These are phyloP conservation scores for Drosophila prostipennis DNA, from an alignment of 2,888 invertebrate species.

Conservation along the genomic window DNA sequence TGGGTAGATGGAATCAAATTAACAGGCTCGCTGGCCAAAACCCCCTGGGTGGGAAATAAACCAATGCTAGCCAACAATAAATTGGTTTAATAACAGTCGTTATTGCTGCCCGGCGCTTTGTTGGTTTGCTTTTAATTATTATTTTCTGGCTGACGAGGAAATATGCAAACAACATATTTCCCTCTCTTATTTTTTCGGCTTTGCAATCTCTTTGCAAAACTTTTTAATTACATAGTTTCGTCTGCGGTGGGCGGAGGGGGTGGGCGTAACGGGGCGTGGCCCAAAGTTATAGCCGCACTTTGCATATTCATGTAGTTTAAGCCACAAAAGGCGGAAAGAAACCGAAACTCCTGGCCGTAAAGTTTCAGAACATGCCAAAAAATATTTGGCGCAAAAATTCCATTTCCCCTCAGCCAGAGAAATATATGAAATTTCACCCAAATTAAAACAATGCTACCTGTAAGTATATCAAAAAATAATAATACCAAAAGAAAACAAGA, in stretches of 20 bases:
- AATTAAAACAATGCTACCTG: conserved; percentile 23
- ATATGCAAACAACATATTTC: conserved; percentile 38
- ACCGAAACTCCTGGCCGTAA: conserved; percentile 2
- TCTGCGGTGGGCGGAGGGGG: conserved; percentile 5
- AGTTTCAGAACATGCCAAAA: conserved; percentile 7
- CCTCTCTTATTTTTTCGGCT: conserved; percentile 16
- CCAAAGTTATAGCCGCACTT: conserved; percentile 13
- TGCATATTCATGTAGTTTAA: conserved; percentile 13
- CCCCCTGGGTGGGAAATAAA: conserved; percentile 1
- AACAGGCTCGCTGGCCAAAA: conserved; percentile 17
- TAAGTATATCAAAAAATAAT: conserved; percentile 23
- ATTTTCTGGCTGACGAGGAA: conserved; percentile 40
- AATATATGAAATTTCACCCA: conserved; percentile 4
- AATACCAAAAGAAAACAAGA: conserved; percentile 25
- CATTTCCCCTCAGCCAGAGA: background rate
- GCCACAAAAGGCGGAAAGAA: conserved; percentile 1
- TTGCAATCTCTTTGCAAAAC: conserved; percentile 49
- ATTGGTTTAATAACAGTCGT: conserved; percentile 41
- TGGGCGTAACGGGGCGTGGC: conserved; percentile 3
- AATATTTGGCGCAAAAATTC: conserved; percentile 7
- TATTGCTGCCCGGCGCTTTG: conserved; percentile 15
- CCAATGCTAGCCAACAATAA: conserved; percentile 13
- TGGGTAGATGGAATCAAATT: conserved; percentile 39
- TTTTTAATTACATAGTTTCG: conserved; percentile 68
- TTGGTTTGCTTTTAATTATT: conserved; percentile 56